These are phyloP conservation scores for Phoxinus phoxinus DNA, from an alignment of 2,113 vertebrate genomes.

Conservation along the genomic window DNA sequence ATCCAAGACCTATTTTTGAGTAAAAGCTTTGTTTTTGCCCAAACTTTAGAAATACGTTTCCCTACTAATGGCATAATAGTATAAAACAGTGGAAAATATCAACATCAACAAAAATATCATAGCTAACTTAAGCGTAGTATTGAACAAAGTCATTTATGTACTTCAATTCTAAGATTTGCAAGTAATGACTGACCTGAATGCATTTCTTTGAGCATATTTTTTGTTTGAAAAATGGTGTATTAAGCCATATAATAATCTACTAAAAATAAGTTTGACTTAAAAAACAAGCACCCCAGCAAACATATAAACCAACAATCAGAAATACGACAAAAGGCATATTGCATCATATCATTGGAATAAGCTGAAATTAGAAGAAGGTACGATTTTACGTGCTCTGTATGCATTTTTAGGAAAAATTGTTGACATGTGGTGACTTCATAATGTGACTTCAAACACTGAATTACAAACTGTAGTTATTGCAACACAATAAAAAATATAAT, in stretches of 20 bases:
- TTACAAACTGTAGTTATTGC: not conserved
- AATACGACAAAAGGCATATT: constrained; percentile 6
- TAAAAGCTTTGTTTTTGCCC: constrained; percentile 59
- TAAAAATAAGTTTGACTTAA: not conserved
- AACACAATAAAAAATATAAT: not conserved
- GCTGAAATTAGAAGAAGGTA: not conserved
- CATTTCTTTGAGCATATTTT: not conserved
- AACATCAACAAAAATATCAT: not conserved
- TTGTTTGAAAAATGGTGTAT: not conserved
- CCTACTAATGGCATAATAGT: constrained; percentile 7
- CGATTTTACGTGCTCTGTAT: not conserved
- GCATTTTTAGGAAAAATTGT: not conserved
- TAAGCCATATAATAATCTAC: not conserved
- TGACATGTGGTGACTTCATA: constrained; percentile 57
- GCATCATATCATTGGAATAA: constrained; percentile 11
- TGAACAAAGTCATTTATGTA: constrained; percentile 2
- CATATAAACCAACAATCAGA: not conserved
- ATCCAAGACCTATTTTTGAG: constrained; percentile 64
- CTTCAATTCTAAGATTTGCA: not conserved
- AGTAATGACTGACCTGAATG: not conserved
- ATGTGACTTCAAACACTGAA: constrained; percentile 3
- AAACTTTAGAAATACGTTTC: not conserved
- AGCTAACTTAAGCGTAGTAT: not conserved
- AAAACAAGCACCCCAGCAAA: not conserved
- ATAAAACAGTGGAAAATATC: not conserved